A percentile compares a stretch with the other conserved stretches of the same genome.
Evolutionary conservation across 2,888 invertebrate species (phyloP).

Genomic region (Schizaphis graminum): DNA sequence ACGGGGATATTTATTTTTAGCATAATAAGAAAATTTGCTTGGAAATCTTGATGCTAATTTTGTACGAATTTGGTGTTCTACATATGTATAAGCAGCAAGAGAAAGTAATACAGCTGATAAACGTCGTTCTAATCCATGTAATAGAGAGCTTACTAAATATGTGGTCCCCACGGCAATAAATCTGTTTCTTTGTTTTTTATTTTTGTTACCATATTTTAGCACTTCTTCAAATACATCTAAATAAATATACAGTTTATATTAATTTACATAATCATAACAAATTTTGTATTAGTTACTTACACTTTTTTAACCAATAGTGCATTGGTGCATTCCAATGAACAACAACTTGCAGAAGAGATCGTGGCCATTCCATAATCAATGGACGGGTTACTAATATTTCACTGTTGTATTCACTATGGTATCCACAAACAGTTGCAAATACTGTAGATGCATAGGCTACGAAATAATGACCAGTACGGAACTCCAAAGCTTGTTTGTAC

Average conservation of each 20-base stretch:
- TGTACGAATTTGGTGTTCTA: conserved; percentile 45
- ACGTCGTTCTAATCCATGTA: conserved; percentile 57
- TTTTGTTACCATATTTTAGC: conserved; percentile 10
- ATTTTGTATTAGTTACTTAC: conserved; percentile 29
- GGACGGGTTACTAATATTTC: conserved; percentile 28
- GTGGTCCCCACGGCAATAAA: conserved; percentile 25
- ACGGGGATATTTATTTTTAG: background rate
- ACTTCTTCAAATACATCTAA: conserved; percentile 57
- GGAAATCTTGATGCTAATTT: conserved; percentile 46
- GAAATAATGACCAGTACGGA: conserved; percentile 59
- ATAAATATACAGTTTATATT: conserved; percentile 2
- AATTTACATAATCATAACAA: background rate
- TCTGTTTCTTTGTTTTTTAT: conserved; percentile 14
- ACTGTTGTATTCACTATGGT: background rate
- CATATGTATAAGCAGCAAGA: conserved; percentile 48
- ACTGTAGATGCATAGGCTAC: conserved; percentile 16
- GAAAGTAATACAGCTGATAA: conserved; percentile 53
- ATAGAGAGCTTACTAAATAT: conserved; percentile 40
- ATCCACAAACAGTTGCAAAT: conserved; percentile 48
- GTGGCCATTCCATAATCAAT: conserved; percentile 44
- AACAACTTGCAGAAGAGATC: conserved; percentile 16
- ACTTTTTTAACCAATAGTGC: conserved; percentile 59
- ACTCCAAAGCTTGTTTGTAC: conserved; percentile 53
- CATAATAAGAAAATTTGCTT: conserved; percentile 8
- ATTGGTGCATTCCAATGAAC: conserved; percentile 52